Percentiles rank a stretch among this genome's conserved stretches.
Evolutionary conservation across 37 sponge, comb jelly and placozoan species (phyloP).

Genomic region (Geodia barretti): DNA sequence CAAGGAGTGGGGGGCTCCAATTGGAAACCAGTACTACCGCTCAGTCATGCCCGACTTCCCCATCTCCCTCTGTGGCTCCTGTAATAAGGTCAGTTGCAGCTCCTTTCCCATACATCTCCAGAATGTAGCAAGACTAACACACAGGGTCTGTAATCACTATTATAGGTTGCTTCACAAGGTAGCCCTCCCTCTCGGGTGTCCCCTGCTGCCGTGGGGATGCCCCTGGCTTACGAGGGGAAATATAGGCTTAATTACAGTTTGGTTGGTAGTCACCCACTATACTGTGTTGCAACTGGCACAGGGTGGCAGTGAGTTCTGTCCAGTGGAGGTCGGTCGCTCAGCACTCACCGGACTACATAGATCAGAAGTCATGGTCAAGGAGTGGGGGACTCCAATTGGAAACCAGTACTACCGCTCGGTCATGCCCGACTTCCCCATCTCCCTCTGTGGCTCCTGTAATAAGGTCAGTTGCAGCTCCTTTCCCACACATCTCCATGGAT

Average conservation of each 20-base stretch:
- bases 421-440: slow-evolving; percentile 82
- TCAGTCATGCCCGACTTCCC: slow-evolving; percentile 81
- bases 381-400: slow-evolving; percentile 82
- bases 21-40: slow-evolving; percentile 82
- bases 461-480: too few relatives aligned
- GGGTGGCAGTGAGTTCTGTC: slow-evolving; percentile 46
- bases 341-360: slow-evolving; percentile 58
- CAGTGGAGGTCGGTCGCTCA: slow-evolving; percentile 72
- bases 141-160: too few relatives aligned
- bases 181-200: too few relatives aligned
- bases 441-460: slow-evolving; percentile 76
- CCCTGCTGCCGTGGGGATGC: too few relatives aligned
- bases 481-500: too few relatives aligned
- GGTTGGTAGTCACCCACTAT: too few relatives aligned
- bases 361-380: slow-evolving; percentile 83
- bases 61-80: slow-evolving; percentile 77
- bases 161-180: too few relatives aligned
- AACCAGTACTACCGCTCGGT: slow-evolving; percentile 84
- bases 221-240: too few relatives aligned
- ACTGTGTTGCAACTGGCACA: neutral
- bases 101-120: too few relatives aligned
- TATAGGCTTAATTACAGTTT: too few relatives aligned
- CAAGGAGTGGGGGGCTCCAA: slow-evolving; percentile 85
- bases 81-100: slow-evolving; percentile 85
- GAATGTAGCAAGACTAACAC: too few relatives aligned